Percentiles rank a stretch among this genome's conserved stretches.
Conservation (phyloP, 92 coral and sea anemone species). For the Palythoa grandiflora region DNA sequence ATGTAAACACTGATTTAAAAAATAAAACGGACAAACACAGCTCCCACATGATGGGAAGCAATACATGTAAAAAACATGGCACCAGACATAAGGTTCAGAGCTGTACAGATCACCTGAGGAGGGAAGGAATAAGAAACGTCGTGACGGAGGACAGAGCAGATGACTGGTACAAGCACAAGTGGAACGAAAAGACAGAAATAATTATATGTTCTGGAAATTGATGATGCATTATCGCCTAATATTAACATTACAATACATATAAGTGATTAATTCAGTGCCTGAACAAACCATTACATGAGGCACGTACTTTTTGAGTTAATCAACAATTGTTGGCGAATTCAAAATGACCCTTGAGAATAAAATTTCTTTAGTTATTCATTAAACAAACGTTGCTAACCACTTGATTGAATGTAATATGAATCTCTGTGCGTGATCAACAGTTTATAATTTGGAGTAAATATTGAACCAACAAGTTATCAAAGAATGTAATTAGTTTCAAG, state of each 20-base stretch:
- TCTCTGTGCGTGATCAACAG: background rate
- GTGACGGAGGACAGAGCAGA: too few species aligned
- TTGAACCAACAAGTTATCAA: background rate
- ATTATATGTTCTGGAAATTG: too few species aligned
- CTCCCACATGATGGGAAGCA: too few species aligned
- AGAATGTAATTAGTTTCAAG: background rate
- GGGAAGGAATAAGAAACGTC: too few species aligned
- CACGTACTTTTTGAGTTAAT: background rate
- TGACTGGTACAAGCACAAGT: too few species aligned
- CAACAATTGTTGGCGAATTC: conserved; percentile 14
- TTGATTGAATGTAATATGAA: background rate
- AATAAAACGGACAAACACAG: too few species aligned
- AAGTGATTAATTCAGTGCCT: background rate
- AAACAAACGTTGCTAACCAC: conserved; percentile 4
- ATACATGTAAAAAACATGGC: too few species aligned
- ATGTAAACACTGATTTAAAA: too few species aligned
- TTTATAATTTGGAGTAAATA: background rate
- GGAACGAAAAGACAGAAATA: too few species aligned
- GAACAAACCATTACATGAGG: background rate
- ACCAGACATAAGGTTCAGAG: too few species aligned
- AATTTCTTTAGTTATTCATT: background rate
- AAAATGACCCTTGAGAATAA: conserved; percentile 21
- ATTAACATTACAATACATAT: background rate
- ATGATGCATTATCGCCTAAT: background rate
- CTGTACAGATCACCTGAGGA: too few species aligned